These are phyloP conservation scores for Chrysaora quinquecirrha DNA, from an alignment of 30 jellyfish, hydroid and myxozoan species.

Conservation along the genomic window DNA sequence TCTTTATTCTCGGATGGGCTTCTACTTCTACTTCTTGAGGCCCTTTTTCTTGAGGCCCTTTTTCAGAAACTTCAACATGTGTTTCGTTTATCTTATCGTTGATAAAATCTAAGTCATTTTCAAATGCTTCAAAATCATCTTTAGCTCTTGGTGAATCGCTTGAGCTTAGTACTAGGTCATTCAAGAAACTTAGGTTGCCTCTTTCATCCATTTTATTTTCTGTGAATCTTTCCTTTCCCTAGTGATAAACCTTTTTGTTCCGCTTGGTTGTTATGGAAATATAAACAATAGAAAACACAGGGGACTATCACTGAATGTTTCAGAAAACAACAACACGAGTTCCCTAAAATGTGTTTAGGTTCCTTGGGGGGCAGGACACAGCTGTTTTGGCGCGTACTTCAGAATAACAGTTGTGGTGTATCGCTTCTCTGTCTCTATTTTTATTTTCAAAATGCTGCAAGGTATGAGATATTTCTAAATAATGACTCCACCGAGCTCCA, in stretches of 20 bases:
- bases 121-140: conserved; percentile 36
- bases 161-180: neutral
- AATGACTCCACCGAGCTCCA: neutral
- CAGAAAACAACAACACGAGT: too few relatives aligned
- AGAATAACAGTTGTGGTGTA: too few relatives aligned
- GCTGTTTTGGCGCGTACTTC: too few relatives aligned
- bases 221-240: too few relatives aligned
- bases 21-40: neutral
- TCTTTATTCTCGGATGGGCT: neutral
- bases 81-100: neutral
- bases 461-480: too few relatives aligned
- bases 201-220: neutral
- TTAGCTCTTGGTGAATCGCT: neutral
- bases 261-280: neutral
- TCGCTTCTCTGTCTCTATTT: too few relatives aligned
- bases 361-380: too few relatives aligned
- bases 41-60: neutral
- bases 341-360: too few relatives aligned
- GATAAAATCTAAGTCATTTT: conserved; percentile 42
- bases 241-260: too few relatives aligned
- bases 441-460: too few relatives aligned
- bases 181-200: neutral
- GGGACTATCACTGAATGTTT: too few relatives aligned
- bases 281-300: neutral
- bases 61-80: conserved; percentile 16